These are phyloP conservation scores for Drosophila mettleri DNA, from an alignment of 2,888 invertebrate genomes.

Conservation along the genomic window DNA sequence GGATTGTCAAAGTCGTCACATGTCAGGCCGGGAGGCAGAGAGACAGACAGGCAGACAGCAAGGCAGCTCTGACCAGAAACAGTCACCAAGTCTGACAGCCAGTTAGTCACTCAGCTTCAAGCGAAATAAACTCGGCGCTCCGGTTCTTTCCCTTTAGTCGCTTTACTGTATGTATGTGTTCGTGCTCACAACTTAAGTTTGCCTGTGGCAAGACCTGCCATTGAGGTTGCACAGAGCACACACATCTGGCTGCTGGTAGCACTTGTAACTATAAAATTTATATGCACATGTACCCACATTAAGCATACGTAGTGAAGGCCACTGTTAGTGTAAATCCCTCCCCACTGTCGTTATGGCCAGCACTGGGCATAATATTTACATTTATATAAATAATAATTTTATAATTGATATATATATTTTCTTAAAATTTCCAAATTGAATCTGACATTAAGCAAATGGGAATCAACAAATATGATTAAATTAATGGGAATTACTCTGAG, in stretches of 20 bases:
- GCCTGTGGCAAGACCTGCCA: slow-evolving; percentile 52
- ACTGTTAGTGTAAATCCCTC: slow-evolving; percentile 39
- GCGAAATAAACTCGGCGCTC: slow-evolving; percentile 40
- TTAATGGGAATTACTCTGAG: slow-evolving; percentile 25
- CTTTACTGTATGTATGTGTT: slow-evolving; percentile 28
- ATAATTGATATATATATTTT: slow-evolving; percentile 70
- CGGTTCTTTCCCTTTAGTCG: slow-evolving; percentile 4
- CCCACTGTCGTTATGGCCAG: slow-evolving; percentile 30
- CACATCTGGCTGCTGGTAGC: slow-evolving; percentile 28
- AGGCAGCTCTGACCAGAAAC: slow-evolving; percentile 19
- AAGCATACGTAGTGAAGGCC: slow-evolving; percentile 72
- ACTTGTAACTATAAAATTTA: slow-evolving; percentile 71
- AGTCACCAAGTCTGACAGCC: slow-evolving; percentile 36
- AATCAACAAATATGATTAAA: slow-evolving; percentile 24
- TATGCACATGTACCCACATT: slow-evolving; percentile 68
- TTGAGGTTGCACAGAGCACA: slow-evolving; percentile 65
- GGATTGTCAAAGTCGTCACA: slow-evolving; percentile 66
- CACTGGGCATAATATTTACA: slow-evolving; percentile 65
- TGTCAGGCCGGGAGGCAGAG: slow-evolving; percentile 31
- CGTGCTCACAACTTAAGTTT: slow-evolving; percentile 47
- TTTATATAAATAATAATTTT: slow-evolving; percentile 61
- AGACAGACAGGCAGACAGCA: slow-evolving; percentile 18
- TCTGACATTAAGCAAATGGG: slow-evolving; percentile 43
- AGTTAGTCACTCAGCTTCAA: slow-evolving; percentile 62
- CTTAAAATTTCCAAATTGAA: slow-evolving; percentile 58